Conservation (phyloP, 2,888 invertebrate species). For the Lasioglossum villosulum region DNA sequence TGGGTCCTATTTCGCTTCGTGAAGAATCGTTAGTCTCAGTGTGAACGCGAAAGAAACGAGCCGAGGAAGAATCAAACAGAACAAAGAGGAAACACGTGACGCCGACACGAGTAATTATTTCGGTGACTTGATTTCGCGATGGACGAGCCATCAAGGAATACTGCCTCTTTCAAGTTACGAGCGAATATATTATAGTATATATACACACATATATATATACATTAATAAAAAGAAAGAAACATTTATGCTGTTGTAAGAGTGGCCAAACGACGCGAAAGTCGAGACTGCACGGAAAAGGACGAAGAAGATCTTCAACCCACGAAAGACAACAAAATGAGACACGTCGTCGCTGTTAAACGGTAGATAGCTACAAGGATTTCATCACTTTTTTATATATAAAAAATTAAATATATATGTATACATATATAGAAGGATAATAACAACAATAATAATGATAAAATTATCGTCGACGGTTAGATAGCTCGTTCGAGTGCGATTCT, state of each 20-base stretch:
- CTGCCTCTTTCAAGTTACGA: constrained; percentile 74
- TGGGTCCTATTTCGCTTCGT: constrained; percentile 73
- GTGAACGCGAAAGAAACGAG: background rate
- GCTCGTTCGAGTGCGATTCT: constrained; percentile 56
- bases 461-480: constrained; percentile 68
- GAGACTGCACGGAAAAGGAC: constrained; percentile 6
- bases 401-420: constrained; percentile 57
- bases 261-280: constrained; percentile 25
- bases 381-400: constrained; percentile 78
- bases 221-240: constrained; percentile 30
- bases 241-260: constrained; percentile 38
- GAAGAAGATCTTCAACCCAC: constrained; percentile 23
- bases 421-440: constrained; percentile 62
- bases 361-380: constrained; percentile 78
- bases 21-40: background rate
- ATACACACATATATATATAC: constrained; percentile 38
- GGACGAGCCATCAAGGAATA: constrained; percentile 68
- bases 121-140: constrained; percentile 47
- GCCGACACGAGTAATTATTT: constrained; percentile 36
- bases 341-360: constrained; percentile 75
- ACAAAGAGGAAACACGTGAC: constrained; percentile 25
- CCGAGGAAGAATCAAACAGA: background rate
- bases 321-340: constrained; percentile 39
- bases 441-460: constrained; percentile 61
- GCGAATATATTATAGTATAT: constrained; percentile 55